Evolutionary conservation across 2,888 invertebrate species (phyloP).

Genomic region (Cerastis leucographa): DNA sequence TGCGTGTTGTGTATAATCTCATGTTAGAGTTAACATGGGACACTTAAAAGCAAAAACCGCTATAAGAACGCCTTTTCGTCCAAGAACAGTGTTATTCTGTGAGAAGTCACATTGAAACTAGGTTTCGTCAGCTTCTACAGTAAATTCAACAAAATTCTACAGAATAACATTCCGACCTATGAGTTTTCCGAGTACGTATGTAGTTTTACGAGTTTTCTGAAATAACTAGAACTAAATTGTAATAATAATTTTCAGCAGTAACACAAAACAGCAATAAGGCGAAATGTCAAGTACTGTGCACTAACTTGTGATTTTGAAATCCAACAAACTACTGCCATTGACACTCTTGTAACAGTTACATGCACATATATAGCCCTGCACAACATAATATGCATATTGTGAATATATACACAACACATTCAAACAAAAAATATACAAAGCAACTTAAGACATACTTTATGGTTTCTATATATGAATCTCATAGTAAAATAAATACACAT

Average conservation of each 20-base stretch:
- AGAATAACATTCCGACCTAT: conserved; percentile 24
- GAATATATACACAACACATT: conserved; percentile 38
- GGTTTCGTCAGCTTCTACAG: conserved; percentile 2
- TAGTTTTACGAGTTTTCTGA: conserved; percentile 7
- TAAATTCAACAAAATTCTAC: conserved; percentile 27
- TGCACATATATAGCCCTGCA: conserved; percentile 40
- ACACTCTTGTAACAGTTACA: conserved; percentile 63
- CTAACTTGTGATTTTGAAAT: conserved; percentile 41
- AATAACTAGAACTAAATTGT: conserved; percentile 41
- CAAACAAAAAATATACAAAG: conserved; percentile 43
- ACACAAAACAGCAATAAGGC: conserved; percentile 51
- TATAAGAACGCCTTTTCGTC: not conserved
- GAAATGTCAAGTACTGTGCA: conserved; percentile 48
- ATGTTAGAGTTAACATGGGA: conserved; percentile 2
- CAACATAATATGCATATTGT: conserved; percentile 47
- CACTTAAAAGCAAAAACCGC: conserved; percentile 2
- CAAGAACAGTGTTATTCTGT: conserved; percentile 7
- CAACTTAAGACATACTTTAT: conserved; percentile 38
- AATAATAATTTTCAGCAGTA: conserved; percentile 29
- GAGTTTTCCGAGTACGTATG: not conserved
- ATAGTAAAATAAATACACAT: conserved; percentile 20
- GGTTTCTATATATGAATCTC: conserved; percentile 29
- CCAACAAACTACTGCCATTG: conserved; percentile 58
- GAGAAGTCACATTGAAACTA: conserved; percentile 14
- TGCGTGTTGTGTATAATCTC: not conserved